Evolutionary conservation across 2,113 vertebrate species (phyloP), one percentile per base, ranked within the genome.

Genomic region (Oncorhynchus mykiss): DNA sequence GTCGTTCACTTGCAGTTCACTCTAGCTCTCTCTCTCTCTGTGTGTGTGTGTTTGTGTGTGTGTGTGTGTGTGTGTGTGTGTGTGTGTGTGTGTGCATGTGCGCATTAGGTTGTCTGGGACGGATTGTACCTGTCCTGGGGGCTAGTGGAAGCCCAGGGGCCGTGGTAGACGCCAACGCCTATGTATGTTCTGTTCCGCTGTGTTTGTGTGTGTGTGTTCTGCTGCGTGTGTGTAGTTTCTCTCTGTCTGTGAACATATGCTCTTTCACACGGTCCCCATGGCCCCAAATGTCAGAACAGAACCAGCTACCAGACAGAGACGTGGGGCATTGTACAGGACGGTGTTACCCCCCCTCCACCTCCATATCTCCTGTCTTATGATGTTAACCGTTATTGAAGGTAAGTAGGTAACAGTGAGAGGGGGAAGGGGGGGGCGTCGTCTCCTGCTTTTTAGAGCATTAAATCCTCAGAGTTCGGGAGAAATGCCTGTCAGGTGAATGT

Each of bases 391-490:
- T 94, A 93, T 92, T 85, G 87, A 90, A 93, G 91, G 91, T 89
- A 89, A 85, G 91, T 77, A 85, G 84, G 80, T 84, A 88, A 75
- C 82, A 82, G 76, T 78, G 65, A 88, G 79, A 80, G 85, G 89
- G 51, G 54, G 24, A 25, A 67, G 7, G 7, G 62, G 49, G 54
- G 77, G 49, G 76, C 75, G 87, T 84, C 87, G 88, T 86, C n/a
- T 67, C 88, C 80, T 94, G 93, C 92, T 96, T 96, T 96, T 95
- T 96, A 90, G 94, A 95, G 94, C 95, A 91, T 94, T 95, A 95
- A 95, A 95, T 96, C 85, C 84, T 82, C 89, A 79, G 83, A 91
- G 85, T 82, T 84, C 82, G 59, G n/a, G 59, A 62, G 59, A 62
- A 16, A 22, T 62, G 11, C 90, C 92, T 87, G 78, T 92, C 91